Evolutionary conservation across 1,140 invertebrate species (phyloP).

Genomic region (Drosophila obscura): DNA sequence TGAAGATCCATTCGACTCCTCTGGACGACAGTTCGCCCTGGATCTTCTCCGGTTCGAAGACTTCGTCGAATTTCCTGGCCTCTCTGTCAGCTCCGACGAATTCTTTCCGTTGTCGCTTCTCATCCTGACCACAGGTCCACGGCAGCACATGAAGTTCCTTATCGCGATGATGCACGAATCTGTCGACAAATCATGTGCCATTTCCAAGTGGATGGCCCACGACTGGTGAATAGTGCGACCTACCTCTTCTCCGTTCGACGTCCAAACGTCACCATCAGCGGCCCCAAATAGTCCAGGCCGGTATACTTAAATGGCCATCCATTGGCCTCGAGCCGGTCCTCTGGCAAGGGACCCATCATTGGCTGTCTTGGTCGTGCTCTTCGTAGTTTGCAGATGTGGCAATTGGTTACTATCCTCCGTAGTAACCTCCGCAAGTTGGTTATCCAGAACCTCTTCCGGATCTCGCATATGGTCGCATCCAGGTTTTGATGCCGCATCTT

Average conservation of each 20-base stretch:
- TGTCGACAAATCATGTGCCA: constrained; percentile 14
- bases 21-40: constrained; percentile 15
- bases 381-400: too few relatives aligned
- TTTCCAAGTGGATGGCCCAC: constrained; percentile 10
- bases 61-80: constrained; percentile 7
- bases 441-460: too few relatives aligned
- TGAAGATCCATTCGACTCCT: constrained; percentile 20
- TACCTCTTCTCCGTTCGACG: constrained; percentile 12
- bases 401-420: not conserved
- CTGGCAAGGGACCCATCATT: not conserved
- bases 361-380: not conserved
- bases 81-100: constrained; percentile 5
- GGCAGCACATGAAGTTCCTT: constrained; percentile 7
- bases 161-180: constrained; percentile 24
- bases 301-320: not conserved
- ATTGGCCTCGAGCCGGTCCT: not conserved
- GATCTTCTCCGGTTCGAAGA: constrained; percentile 15
- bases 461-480: too few relatives aligned
- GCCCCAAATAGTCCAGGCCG: constrained; percentile 5
- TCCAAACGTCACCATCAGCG: not conserved
- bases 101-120: constrained; percentile 21
- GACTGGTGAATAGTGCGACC: constrained; percentile 14
- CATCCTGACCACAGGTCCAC: constrained; percentile 1
- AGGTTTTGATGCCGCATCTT: not conserved
- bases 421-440: not conserved